These are phyloP conservation scores for Galeopterus variegatus DNA, from an alignment of 2,113 vertebrate genomes.

Conservation along the genomic window DNA sequence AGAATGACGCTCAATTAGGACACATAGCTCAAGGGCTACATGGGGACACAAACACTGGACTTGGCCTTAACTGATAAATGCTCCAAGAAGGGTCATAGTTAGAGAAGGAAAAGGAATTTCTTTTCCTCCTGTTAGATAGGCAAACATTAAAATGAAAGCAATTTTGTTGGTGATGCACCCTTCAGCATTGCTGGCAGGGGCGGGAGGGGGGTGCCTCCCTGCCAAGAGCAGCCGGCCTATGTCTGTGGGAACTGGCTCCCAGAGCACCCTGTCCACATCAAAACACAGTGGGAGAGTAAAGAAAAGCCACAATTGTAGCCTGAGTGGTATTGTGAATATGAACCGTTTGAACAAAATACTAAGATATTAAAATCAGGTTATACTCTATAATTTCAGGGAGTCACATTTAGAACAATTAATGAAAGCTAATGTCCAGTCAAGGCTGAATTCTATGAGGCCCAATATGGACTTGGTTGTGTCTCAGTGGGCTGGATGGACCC, in stretches of 20 bases:
- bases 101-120: background rate
- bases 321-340: too few species aligned
- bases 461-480: background rate
- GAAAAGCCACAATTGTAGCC: background rate
- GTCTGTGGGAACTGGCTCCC: rapidly evolving
- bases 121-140: background rate
- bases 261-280: background rate
- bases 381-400: background rate
- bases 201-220: too few species aligned
- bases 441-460: background rate
- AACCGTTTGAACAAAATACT: background rate
- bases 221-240: too few species aligned
- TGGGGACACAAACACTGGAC: too few species aligned
- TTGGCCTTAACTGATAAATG: background rate
- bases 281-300: background rate
- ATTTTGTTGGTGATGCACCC: background rate
- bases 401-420: background rate
- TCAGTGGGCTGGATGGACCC: background rate
- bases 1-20: background rate
- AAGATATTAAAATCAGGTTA: background rate
- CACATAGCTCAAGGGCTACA: background rate
- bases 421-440: background rate
- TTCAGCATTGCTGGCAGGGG: rapidly evolving
- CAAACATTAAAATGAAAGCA: background rate
- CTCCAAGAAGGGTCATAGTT: background rate